Evolutionary conservation across 2,888 invertebrate genomes (phyloP).

Genomic region (Phrixothrix hirtus): DNA sequence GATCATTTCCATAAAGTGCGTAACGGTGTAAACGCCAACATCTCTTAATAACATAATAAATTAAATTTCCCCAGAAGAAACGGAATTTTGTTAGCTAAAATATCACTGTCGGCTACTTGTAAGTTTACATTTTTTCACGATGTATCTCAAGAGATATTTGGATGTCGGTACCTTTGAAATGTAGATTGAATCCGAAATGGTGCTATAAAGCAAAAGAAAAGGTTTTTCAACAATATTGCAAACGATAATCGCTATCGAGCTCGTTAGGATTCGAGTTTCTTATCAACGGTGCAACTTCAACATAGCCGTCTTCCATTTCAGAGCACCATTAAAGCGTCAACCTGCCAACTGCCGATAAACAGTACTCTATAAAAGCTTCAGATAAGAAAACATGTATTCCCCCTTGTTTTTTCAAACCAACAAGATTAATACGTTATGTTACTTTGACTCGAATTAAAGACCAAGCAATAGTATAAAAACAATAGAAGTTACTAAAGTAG

Average conservation of each 20-base stretch:
- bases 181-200: slow-evolving; percentile 14
- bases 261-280: slow-evolving; percentile 28
- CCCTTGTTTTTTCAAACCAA: slow-evolving; percentile 22
- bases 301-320: slow-evolving; percentile 30
- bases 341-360: slow-evolving; percentile 28
- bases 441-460: slow-evolving; percentile 8
- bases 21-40: slow-evolving; percentile 20
- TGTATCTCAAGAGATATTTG: slow-evolving; percentile 4
- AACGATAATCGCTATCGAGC: slow-evolving; percentile 21
- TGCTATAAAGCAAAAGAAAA: slow-evolving; percentile 17
- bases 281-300: slow-evolving; percentile 24
- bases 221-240: slow-evolving; percentile 16
- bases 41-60: slow-evolving; percentile 9
- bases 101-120: slow-evolving; percentile 9
- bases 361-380: slow-evolving; percentile 25
- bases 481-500: neutral
- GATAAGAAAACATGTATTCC: slow-evolving; percentile 30
- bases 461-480: neutral
- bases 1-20: slow-evolving; percentile 8
- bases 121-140: slow-evolving; percentile 2
- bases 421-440: slow-evolving; percentile 25
- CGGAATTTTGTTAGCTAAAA: neutral
- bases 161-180: slow-evolving; percentile 17
- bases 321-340: slow-evolving; percentile 31
- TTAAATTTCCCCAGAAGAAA: slow-evolving; percentile 7